Evolutionary conservation across 2,797 vertebrate species (phyloP).

Genomic region (Taeniopygia guttata): DNA sequence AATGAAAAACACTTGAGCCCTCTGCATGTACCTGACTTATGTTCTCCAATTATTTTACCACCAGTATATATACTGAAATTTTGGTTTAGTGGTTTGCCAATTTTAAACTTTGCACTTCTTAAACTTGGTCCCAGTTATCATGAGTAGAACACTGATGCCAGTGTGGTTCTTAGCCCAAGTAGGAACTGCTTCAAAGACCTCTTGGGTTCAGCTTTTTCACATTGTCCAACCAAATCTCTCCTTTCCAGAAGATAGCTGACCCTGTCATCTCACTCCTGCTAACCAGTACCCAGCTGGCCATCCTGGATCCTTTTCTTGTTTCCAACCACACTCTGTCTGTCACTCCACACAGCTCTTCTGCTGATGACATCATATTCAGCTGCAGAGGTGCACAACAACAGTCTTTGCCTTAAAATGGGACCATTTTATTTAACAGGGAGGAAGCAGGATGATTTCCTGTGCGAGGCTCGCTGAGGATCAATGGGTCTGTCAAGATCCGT

Average conservation of each 20-base stretch:
- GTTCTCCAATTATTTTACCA: background rate
- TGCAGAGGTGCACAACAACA: background rate
- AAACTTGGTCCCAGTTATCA: background rate
- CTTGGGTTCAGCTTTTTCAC: background rate
- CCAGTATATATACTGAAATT: background rate
- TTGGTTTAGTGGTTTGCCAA: background rate
- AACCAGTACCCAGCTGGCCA: background rate
- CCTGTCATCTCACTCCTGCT: accelerated
- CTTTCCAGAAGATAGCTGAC: background rate
- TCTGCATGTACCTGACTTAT: background rate
- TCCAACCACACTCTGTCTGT: background rate
- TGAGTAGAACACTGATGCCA: background rate
- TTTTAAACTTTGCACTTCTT: background rate
- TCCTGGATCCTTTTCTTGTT: background rate
- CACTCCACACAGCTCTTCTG: background rate
- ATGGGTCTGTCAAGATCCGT: background rate
- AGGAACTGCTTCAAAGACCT: background rate
- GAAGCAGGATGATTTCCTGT: background rate
- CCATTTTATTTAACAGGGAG: background rate
- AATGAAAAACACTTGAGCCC: background rate
- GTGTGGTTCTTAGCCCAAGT: background rate
- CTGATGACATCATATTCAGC: background rate
- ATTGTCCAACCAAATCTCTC: background rate
- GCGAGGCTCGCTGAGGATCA: background rate
- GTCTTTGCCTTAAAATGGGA: background rate